Percentiles rank a stretch among this genome's conserved stretches.
These are phyloP conservation scores for Ibidorhyncha struthersii DNA, from an alignment of 2,113 vertebrate genomes.

Conservation along the genomic window DNA sequence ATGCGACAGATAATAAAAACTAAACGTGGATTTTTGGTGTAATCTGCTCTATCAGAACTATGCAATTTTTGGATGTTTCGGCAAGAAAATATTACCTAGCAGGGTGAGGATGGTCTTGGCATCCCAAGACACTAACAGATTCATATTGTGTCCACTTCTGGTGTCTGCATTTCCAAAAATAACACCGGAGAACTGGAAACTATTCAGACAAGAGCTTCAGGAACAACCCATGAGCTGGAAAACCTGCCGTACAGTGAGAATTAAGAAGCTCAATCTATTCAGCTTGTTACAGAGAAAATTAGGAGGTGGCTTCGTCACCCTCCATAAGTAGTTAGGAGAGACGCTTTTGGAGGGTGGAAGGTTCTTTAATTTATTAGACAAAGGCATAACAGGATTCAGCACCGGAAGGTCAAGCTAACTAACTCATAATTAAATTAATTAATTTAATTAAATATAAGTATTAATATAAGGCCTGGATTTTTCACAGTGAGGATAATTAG, in stretches of 20 bases:
- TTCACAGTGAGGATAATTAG: not conserved
- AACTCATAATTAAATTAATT: constrained; percentile 11
- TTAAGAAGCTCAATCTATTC: not conserved
- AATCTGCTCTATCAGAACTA: not conserved
- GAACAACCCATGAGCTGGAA: not conserved
- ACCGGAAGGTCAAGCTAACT: not conserved
- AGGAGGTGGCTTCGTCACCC: not conserved
- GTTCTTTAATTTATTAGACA: not conserved
- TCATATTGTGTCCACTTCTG: not conserved
- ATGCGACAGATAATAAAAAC: not conserved
- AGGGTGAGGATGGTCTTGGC: not conserved
- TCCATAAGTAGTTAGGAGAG: not conserved
- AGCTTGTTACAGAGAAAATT: not conserved
- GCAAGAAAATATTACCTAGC: not conserved
- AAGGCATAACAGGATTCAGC: constrained; percentile 4
- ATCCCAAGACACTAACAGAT: not conserved
- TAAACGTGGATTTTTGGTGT: not conserved
- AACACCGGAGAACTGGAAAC: not conserved
- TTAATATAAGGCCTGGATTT: not conserved
- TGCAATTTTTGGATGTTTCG: rapidly evolving
- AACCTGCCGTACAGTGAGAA: not conserved
- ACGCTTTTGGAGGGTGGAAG: not conserved
- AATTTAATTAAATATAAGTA: constrained; percentile 2
- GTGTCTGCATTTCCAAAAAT: not conserved
- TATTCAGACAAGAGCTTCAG: not conserved